phyloP scores from a whole-genome alignment of 2,113 vertebrate species.

The Pavo muticus region DNA sequence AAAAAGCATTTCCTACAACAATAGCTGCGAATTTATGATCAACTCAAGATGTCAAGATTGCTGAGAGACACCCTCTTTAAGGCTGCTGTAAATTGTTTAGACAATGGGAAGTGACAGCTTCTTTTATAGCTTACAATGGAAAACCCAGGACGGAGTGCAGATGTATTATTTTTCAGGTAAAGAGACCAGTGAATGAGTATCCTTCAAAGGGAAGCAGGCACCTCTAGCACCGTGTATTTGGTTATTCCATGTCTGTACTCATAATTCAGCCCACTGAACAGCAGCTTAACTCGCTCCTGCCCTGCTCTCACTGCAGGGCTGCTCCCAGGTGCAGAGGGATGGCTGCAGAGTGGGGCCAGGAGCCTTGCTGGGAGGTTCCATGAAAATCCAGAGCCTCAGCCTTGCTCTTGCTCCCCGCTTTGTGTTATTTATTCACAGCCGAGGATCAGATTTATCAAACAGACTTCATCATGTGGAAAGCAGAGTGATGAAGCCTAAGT shows the following conservation, averaged over 20 bases:
- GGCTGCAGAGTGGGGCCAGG: too few species aligned
- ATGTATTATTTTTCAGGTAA: slow-evolving; percentile 18
- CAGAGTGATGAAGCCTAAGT: slow-evolving; percentile 23
- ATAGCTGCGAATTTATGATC: slow-evolving; percentile 24
- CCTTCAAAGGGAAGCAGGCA: not conserved
- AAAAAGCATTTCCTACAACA: slow-evolving; percentile 7
- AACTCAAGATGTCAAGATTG: slow-evolving; percentile 22
- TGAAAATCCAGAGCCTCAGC: not conserved
- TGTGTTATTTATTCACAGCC: not conserved
- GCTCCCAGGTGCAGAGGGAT: not conserved
- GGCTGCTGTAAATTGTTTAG: slow-evolving; percentile 43
- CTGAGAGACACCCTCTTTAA: slow-evolving; percentile 35
- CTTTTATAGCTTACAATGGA: slow-evolving; percentile 2
- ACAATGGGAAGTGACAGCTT: slow-evolving; percentile 40
- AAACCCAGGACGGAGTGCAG: not conserved
- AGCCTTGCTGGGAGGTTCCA: too few species aligned
- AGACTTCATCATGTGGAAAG: slow-evolving; percentile 50
- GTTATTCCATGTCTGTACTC: not conserved
- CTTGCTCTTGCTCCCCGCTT: not conserved
- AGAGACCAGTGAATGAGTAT: not conserved
- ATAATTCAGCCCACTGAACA: not conserved
- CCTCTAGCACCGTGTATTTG: not conserved
- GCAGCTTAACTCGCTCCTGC: not conserved
- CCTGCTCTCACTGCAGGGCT: not conserved
- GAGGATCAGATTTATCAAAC: slow-evolving; percentile 17